Evolutionary conservation across 92 coral and sea anemone genomes (phyloP).

Genomic region (Paramuricea clavata): DNA sequence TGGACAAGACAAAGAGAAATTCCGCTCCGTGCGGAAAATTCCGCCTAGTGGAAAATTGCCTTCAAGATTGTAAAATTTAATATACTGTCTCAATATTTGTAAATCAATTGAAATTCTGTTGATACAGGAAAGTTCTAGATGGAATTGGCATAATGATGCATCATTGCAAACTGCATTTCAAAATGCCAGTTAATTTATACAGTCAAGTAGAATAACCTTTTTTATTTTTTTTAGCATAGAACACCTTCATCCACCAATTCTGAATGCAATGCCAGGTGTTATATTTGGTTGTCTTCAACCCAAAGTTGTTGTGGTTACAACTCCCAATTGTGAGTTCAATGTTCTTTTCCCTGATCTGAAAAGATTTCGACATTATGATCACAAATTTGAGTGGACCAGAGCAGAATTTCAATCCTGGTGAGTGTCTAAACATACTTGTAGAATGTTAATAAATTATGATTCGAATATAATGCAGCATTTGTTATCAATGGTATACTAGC

Average conservation of each 20-base stretch:
- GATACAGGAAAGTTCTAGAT: background rate
- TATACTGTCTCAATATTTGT: too few relatives aligned
- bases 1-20: too few relatives aligned
- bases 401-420: conserved; percentile 91
- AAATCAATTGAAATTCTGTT: background rate
- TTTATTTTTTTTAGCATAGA: conserved; percentile 72
- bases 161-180: background rate
- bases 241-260: conserved; percentile 81
- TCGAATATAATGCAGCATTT: too few relatives aligned
- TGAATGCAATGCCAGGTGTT: conserved; percentile 80
- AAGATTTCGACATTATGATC: conserved; percentile 98
- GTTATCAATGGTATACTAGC: too few relatives aligned
- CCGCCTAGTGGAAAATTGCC: too few relatives aligned
- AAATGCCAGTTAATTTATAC: too few relatives aligned
- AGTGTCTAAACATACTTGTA: background rate
- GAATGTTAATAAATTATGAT: too few relatives aligned
- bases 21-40: too few relatives aligned
- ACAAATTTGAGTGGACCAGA: conserved; percentile 99
- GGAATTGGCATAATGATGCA: background rate
- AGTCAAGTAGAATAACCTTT: too few relatives aligned
- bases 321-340: conserved; percentile 98
- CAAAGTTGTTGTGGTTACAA: conserved; percentile 92
- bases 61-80: too few relatives aligned
- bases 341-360: conserved; percentile 85
- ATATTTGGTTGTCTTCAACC: conserved; percentile 97